Evolutionary conservation across 2,797 vertebrate genomes (phyloP).

Genomic region (Meriones psammophilus): DNA sequence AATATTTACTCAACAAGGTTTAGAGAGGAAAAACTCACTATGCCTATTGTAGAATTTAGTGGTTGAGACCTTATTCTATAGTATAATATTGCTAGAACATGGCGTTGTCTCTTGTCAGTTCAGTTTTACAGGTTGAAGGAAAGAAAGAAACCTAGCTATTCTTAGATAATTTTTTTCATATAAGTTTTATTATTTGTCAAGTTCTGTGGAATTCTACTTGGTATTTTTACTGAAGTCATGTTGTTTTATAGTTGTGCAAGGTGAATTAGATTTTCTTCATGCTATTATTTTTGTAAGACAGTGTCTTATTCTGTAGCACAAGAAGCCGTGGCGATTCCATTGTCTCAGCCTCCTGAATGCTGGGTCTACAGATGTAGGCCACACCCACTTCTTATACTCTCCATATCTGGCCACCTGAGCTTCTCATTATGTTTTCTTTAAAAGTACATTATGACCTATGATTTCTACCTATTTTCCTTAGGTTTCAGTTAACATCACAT

Average conservation of each 20-base stretch:
- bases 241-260: background rate
- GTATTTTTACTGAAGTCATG: background rate
- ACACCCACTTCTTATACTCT: background rate
- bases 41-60: background rate
- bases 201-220: background rate
- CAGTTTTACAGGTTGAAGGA: background rate
- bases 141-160: background rate
- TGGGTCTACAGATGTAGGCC: background rate
- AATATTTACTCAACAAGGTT: background rate
- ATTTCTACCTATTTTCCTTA: conserved; percentile 3
- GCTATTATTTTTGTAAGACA: background rate
- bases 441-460: background rate
- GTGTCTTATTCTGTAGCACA: background rate
- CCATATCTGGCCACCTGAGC: background rate
- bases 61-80: background rate
- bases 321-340: background rate
- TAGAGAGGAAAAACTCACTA: background rate
- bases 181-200: background rate
- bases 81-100: background rate
- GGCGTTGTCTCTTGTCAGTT: background rate
- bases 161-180: background rate
- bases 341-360: background rate
- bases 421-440: background rate
- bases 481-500: background rate
- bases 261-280: background rate